These are phyloP conservation scores for Bothrops jararaca DNA, from an alignment of 2,113 vertebrate genomes.

Conservation along the genomic window DNA sequence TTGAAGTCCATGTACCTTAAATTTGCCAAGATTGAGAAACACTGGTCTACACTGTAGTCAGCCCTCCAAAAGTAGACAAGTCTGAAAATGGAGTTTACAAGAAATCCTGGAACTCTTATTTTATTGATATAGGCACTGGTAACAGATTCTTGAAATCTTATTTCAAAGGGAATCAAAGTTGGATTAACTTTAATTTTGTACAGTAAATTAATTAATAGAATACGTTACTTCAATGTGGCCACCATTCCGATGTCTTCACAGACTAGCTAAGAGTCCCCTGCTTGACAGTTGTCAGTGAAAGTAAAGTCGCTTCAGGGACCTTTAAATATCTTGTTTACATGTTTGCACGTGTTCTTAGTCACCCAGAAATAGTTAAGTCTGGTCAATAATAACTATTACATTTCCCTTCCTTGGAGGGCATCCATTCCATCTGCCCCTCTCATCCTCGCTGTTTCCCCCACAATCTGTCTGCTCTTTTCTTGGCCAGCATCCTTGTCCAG, in stretches of 20 bases:
- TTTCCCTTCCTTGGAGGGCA: background rate
- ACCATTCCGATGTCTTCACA: background rate
- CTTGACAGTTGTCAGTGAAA: background rate
- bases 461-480: constrained; percentile 26
- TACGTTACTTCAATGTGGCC: background rate
- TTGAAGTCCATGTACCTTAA: background rate
- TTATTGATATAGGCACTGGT: background rate
- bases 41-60: background rate
- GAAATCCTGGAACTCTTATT: background rate
- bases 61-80: background rate
- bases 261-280: background rate
- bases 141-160: background rate
- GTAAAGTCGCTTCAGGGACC: background rate
- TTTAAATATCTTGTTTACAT: background rate
- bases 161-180: background rate
- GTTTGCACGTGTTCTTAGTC: background rate
- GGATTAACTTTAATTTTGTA: background rate
- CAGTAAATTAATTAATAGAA: background rate
- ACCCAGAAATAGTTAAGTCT: background rate
- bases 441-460: background rate
- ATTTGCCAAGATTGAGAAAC: background rate
- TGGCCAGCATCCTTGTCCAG: constrained; percentile 14
- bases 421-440: background rate
- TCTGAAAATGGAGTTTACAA: background rate
- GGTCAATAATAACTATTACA: background rate